phyloP scores from a whole-genome alignment of 1,140 invertebrate genomes.

The Drosophila kepulauana region DNA sequence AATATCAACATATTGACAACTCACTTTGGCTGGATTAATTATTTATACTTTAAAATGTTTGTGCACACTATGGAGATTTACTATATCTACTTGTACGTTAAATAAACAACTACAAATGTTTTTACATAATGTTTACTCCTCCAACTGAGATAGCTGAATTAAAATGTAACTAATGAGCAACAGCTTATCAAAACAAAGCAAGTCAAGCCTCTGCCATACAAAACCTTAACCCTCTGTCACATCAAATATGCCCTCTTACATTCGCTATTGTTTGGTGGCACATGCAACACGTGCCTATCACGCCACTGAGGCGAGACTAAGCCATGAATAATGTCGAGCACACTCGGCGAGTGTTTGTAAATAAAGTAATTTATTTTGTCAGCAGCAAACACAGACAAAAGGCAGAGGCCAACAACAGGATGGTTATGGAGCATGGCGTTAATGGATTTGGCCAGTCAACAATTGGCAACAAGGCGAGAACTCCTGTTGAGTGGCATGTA shows the following conservation, averaged over 20 bases:
- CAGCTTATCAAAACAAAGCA: neutral
- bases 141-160: neutral
- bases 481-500: slow-evolving; percentile 9
- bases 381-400: neutral
- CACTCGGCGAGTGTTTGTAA: slow-evolving; percentile 17
- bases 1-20: neutral
- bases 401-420: neutral
- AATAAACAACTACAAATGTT: neutral
- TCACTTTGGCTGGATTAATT: too few relatives aligned
- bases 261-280: slow-evolving; percentile 44
- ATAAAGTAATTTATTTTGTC: slow-evolving; percentile 52
- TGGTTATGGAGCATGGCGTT: neutral
- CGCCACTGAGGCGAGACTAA: neutral
- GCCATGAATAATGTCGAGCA: slow-evolving; percentile 38
- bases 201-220: neutral
- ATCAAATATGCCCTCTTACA: neutral
- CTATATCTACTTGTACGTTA: neutral
- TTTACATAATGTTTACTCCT: neutral
- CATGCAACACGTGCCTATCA: slow-evolving; percentile 47
- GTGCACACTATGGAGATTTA: neutral
- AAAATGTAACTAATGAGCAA: neutral
- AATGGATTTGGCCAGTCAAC: slow-evolving; percentile 48
- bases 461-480: slow-evolving; percentile 20
- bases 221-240: neutral
- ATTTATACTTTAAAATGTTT: too few relatives aligned